Evolutionary conservation across 2,113 vertebrate species (phyloP).

Genomic region (Trinectes maculatus): DNA sequence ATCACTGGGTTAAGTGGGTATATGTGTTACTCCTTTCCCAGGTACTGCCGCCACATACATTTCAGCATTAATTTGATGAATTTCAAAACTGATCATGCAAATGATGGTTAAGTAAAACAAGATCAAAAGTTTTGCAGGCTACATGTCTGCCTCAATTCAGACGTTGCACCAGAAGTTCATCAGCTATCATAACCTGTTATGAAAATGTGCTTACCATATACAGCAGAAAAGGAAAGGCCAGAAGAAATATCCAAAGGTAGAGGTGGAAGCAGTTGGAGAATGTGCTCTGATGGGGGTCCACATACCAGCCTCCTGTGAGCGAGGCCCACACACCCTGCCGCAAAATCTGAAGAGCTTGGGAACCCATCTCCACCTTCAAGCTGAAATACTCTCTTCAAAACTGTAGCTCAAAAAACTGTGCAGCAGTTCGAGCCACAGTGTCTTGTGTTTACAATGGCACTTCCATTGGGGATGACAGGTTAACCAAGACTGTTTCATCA

Average conservation of each 20-base stretch:
- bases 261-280: conserved; percentile 95
- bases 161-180: not conserved
- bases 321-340: conserved; percentile 94
- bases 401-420: conserved; percentile 64
- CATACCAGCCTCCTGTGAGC: conserved; percentile 92
- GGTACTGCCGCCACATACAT: not conserved
- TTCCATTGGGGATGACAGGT: conserved; percentile 74
- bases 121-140: not conserved
- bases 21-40: not conserved
- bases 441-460: conserved; percentile 73
- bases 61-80: not conserved
- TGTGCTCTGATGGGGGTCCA: conserved; percentile 93
- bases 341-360: conserved; percentile 91
- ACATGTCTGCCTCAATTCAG: not conserved
- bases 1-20: not conserved
- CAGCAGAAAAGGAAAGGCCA: conserved; percentile 89
- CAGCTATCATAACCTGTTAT: not conserved
- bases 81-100: not conserved
- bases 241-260: conserved; percentile 92
- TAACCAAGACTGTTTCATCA: conserved; percentile 68
- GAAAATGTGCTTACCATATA: conserved; percentile 87
- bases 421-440: conserved; percentile 68
- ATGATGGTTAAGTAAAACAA: not conserved
- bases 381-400: conserved; percentile 45
- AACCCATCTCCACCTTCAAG: conserved; percentile 78